These are phyloP conservation scores for Aromia moschata DNA, from an alignment of 2,888 invertebrate species.

Conservation along the genomic window DNA sequence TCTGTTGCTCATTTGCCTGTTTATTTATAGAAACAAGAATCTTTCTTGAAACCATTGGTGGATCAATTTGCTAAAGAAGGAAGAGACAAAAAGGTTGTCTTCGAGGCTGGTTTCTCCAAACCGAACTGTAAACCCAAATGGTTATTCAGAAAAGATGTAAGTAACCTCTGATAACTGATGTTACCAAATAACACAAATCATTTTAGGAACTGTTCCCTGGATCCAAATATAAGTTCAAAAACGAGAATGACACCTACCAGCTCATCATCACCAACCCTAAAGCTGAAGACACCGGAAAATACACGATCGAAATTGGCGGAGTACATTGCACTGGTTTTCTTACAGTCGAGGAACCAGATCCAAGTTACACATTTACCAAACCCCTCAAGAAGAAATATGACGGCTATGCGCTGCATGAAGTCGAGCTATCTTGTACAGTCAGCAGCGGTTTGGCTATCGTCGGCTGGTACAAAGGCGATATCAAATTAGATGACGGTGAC, in stretches of 20 bases:
- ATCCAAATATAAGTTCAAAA: constrained; percentile 95
- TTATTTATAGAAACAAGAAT: constrained; percentile 83
- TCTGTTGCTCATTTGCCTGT: constrained; percentile 24
- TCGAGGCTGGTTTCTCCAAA: constrained; percentile 95
- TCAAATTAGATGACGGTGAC: constrained; percentile 80
- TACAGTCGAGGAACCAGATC: constrained; percentile 96
- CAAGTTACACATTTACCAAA: constrained; percentile 91
- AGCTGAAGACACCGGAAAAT: constrained; percentile 97
- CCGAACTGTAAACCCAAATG: constrained; percentile 94
- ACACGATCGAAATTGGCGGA: constrained; percentile 93
- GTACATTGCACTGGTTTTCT: constrained; percentile 89
- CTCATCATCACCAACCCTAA: constrained; percentile 90
- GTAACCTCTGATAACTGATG: constrained; percentile 58
- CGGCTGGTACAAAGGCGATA: constrained; percentile 89
- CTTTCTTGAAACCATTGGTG: constrained; percentile 92
- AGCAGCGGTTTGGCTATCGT: constrained; percentile 94
- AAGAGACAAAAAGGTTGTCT: constrained; percentile 93
- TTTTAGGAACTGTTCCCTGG: constrained; percentile 92
- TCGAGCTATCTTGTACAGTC: constrained; percentile 90
- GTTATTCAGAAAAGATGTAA: constrained; percentile 91
- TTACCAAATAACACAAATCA: background rate
- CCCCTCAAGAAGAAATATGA: constrained; percentile 87
- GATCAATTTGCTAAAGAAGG: constrained; percentile 95
- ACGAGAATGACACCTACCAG: constrained; percentile 90
- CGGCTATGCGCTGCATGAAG: constrained; percentile 91